Conservation (phyloP, 2,888 invertebrate species). For the Ectropis crepuscularia region DNA sequence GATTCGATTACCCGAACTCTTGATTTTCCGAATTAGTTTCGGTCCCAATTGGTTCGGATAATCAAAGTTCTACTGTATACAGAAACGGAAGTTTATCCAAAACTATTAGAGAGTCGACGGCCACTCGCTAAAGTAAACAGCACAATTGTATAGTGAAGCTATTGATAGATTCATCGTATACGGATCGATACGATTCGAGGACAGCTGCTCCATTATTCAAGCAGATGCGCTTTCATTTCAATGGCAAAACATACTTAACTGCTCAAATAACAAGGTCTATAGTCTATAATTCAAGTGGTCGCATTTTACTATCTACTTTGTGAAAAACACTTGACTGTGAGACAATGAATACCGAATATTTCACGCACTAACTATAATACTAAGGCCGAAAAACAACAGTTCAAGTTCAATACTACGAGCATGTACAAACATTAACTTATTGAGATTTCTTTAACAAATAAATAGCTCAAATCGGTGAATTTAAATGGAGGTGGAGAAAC, state of each 20-base stretch:
- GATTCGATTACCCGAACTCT: too few relatives aligned
- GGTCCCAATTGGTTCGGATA: too few relatives aligned
- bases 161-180: constrained; percentile 13
- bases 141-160: constrained; percentile 11
- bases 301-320: constrained; percentile 13
- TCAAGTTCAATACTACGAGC: constrained; percentile 23
- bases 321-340: constrained; percentile 13
- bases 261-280: constrained; percentile 5
- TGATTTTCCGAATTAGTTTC: too few relatives aligned
- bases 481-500: too few relatives aligned
- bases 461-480: too few relatives aligned
- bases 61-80: neutral
- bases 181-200: constrained; percentile 19
- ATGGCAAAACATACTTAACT: constrained; percentile 8
- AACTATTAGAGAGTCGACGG: constrained; percentile 34
- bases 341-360: constrained; percentile 26
- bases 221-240: constrained; percentile 18
- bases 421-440: constrained; percentile 9
- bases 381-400: constrained; percentile 30
- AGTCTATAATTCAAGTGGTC: constrained; percentile 3
- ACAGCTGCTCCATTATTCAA: constrained; percentile 12
- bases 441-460: too few relatives aligned
- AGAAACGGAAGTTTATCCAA: constrained; percentile 43
- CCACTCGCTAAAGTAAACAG: constrained; percentile 21
- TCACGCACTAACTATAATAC: constrained; percentile 5